phyloP scores from a whole-genome alignment of 2,797 vertebrate genomes.

The Lepidocolaptes lacrymiger region DNA sequence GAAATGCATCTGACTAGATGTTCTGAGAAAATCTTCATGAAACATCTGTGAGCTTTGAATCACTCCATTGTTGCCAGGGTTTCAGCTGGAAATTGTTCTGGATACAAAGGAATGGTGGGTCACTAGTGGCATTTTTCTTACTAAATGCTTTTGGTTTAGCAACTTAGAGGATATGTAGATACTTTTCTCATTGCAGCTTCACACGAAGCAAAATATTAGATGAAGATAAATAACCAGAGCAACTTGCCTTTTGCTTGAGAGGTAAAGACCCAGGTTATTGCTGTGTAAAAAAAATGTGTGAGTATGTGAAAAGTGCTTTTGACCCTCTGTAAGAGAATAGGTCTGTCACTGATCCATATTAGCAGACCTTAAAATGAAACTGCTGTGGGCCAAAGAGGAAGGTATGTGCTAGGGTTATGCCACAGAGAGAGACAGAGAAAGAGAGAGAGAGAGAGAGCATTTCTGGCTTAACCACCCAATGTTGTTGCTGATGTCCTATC shows the following conservation, averaged over 20 bases:
- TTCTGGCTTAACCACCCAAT: neutral
- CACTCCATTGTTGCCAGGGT: slow-evolving; percentile 8
- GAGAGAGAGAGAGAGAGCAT: neutral
- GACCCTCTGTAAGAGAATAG: neutral
- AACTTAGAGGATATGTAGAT: neutral
- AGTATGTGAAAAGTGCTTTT: neutral
- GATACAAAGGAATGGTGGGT: neutral
- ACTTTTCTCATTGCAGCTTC: slow-evolving; percentile 7
- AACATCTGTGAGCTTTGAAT: slow-evolving; percentile 25
- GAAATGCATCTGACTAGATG: slow-evolving; percentile 37
- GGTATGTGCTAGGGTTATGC: neutral
- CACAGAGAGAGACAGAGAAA: neutral
- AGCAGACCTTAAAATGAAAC: neutral
- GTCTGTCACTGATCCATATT: neutral
- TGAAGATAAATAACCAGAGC: neutral
- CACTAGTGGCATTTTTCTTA: slow-evolving; percentile 8
- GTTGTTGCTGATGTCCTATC: neutral
- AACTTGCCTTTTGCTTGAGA: neutral
- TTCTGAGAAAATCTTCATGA: slow-evolving; percentile 29
- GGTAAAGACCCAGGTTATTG: neutral
- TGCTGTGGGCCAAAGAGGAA: neutral
- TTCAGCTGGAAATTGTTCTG: slow-evolving; percentile 47
- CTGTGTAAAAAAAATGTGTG: neutral
- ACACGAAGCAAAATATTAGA: neutral
- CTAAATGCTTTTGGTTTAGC: neutral